Evolutionary conservation across 2,113 vertebrate genomes (phyloP).

Genomic region (Tringa solitaria): DNA sequence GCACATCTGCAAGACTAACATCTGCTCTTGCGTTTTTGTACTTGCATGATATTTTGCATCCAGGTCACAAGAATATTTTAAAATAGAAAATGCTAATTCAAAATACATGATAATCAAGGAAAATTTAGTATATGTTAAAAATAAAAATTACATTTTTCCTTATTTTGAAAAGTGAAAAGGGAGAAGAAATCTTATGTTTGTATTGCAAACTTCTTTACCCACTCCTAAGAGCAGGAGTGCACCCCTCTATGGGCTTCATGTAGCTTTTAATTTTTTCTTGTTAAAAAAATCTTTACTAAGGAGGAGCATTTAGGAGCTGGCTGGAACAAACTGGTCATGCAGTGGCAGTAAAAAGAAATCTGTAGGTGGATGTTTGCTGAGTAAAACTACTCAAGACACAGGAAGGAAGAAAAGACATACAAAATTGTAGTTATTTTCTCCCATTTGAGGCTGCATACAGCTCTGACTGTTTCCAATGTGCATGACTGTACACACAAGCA

Average conservation of each 20-base stretch:
- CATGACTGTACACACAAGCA: neutral
- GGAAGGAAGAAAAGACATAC: neutral
- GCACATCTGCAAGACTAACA: neutral
- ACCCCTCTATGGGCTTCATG: accelerated
- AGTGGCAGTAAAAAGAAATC: neutral
- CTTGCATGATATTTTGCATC: neutral
- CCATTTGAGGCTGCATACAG: neutral
- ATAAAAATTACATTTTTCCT: neutral
- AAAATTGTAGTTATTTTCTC: neutral
- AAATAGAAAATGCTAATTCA: neutral
- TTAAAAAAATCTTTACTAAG: neutral
- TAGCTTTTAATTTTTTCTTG: neutral
- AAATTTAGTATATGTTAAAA: neutral
- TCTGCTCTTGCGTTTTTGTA: neutral
- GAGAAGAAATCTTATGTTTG: neutral
- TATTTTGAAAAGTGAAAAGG: neutral
- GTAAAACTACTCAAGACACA: neutral
- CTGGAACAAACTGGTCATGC: neutral
- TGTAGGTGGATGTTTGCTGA: neutral
- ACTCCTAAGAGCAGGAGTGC: neutral
- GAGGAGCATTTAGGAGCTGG: neutral
- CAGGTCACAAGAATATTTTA: neutral
- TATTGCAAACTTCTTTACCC: neutral
- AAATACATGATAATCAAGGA: neutral
- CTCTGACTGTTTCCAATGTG: neutral